phyloP scores from a whole-genome alignment of 2,113 vertebrate genomes.

The Cisticola juncidis region DNA sequence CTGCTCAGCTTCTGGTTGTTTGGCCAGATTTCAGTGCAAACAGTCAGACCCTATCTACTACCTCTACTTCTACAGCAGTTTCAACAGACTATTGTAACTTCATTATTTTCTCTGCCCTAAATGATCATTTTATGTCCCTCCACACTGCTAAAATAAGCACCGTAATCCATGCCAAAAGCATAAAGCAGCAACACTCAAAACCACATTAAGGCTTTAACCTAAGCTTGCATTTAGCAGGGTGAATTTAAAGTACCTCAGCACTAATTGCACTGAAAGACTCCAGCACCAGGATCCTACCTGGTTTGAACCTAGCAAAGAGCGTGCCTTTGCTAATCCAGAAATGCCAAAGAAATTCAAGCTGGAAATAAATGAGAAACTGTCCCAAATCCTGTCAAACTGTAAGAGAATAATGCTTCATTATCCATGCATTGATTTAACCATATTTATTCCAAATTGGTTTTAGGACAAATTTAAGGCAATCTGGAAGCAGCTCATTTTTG shows the following conservation, averaged over 20 bases:
- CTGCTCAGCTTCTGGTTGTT: neutral
- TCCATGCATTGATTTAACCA: neutral
- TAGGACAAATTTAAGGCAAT: neutral
- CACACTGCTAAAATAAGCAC: neutral
- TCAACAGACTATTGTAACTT: neutral
- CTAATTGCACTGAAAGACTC: neutral
- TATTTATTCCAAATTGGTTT: neutral
- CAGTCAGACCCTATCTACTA: neutral
- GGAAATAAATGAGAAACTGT: neutral
- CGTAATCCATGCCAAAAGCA: neutral
- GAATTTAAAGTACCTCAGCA: neutral
- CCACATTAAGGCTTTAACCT: neutral
- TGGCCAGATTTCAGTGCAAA: neutral
- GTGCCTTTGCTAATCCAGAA: neutral
- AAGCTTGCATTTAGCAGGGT: neutral
- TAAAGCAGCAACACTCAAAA: neutral
- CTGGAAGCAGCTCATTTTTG: neutral
- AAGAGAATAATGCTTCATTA: neutral
- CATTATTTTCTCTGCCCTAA: slow-evolving; percentile 17
- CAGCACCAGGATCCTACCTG: neutral
- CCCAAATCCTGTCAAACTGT: neutral
- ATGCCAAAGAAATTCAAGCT: neutral
- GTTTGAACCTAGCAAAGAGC: neutral
- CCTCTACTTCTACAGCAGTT: neutral
- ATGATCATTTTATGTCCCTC: neutral